phyloP scores from a whole-genome alignment of 2,797 vertebrate genomes.

The Australoheros facetus region DNA sequence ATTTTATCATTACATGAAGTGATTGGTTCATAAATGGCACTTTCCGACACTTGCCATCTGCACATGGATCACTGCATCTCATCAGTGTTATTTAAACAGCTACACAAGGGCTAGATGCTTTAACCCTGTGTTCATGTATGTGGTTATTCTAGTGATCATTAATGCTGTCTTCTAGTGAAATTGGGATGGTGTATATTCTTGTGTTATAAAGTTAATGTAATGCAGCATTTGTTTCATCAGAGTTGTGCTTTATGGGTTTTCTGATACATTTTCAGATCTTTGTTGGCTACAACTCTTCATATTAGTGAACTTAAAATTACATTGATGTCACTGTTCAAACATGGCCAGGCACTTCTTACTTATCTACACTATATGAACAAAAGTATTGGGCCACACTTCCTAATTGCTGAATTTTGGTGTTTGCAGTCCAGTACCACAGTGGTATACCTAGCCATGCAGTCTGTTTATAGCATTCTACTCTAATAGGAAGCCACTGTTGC shows the following conservation, averaged over 20 bases:
- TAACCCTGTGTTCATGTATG: neutral
- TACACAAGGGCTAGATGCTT: neutral
- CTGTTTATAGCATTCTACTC: neutral
- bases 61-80: neutral
- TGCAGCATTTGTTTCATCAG: neutral
- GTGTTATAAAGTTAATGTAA: slow-evolving; percentile 2
- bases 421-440: too few species aligned
- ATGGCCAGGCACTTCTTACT: too few species aligned
- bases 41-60: neutral
- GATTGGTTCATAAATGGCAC: neutral
- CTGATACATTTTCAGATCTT: neutral
- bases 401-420: too few species aligned
- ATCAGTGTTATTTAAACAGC: slow-evolving; percentile 38
- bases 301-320: neutral
- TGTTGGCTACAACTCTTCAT: neutral
- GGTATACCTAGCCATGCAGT: too few species aligned
- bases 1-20: neutral
- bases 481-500: neutral
- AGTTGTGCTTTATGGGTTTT: neutral
- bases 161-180: neutral
- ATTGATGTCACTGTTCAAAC: neutral
- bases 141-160: neutral
- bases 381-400: too few species aligned
- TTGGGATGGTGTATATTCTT: neutral
- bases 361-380: too few species aligned